These are phyloP conservation scores for Synergus itoensis DNA, from an alignment of 2,888 invertebrate genomes.

Conservation along the genomic window DNA sequence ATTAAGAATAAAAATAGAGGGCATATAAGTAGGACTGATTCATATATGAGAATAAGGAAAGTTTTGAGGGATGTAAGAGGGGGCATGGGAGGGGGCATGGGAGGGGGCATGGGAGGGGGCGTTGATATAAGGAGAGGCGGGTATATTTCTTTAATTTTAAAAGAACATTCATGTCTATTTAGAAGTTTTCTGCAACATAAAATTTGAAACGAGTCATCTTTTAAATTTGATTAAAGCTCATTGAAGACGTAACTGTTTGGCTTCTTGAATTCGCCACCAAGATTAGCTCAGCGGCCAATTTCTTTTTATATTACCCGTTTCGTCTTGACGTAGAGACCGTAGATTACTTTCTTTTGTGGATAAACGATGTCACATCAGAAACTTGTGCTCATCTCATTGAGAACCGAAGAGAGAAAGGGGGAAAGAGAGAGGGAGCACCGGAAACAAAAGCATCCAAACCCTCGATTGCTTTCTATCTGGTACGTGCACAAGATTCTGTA, in stretches of 20 bases:
- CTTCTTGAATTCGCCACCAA: neutral
- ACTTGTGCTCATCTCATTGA: conserved; percentile 17
- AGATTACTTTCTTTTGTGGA: conserved; percentile 27
- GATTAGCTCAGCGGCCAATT: neutral
- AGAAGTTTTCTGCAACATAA: too few relatives aligned
- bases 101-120: too few relatives aligned
- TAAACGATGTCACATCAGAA: conserved; percentile 9
- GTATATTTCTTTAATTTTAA: too few relatives aligned
- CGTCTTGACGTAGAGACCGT: neutral
- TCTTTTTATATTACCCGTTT: conserved; percentile 7
- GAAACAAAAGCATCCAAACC: conserved; percentile 15
- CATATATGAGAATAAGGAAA: too few relatives aligned
- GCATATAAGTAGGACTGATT: too few relatives aligned
- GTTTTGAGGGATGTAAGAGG: too few relatives aligned
- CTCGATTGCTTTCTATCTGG: conserved; percentile 16
- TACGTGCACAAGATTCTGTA: neutral
- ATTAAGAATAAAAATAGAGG: too few relatives aligned
- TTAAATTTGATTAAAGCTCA: neutral
- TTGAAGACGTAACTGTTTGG: neutral
- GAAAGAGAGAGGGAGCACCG: neutral
- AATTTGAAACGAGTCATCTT: too few relatives aligned
- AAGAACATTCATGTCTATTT: neutral
- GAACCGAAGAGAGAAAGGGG: neutral
- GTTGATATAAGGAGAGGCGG: too few relatives aligned
- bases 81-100: too few relatives aligned